A percentile compares a stretch with the other conserved stretches of the same genome.
Evolutionary conservation across 2,113 vertebrate genomes (phyloP).

Genomic region (Euleptes europaea): DNA sequence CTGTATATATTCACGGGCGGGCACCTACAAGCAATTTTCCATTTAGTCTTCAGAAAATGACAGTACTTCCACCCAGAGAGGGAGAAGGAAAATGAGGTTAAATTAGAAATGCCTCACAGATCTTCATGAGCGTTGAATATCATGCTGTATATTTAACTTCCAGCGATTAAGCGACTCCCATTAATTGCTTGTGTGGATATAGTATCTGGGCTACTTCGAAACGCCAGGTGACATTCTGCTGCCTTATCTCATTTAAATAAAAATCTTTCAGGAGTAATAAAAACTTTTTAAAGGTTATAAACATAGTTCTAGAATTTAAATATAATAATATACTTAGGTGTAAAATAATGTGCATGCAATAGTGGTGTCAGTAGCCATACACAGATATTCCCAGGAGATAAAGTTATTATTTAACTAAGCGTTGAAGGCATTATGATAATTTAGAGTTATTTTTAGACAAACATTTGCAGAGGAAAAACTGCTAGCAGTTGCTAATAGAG

Average conservation of each 20-base stretch:
- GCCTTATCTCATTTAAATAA: background rate
- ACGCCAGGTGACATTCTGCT: background rate
- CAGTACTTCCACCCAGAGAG: background rate
- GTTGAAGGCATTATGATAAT: constrained; percentile 34
- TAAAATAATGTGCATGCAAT: constrained; percentile 9
- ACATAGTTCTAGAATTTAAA: background rate
- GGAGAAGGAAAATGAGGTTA: background rate
- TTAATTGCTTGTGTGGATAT: accelerated
- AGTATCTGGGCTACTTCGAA: constrained; percentile 1
- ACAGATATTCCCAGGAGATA: constrained; percentile 55
- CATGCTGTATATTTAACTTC: background rate
- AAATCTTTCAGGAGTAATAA: background rate
- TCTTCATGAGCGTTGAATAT: background rate
- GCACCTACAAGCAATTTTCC: background rate
- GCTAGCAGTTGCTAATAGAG: background rate
- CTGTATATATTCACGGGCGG: background rate
- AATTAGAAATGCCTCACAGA: constrained; percentile 34
- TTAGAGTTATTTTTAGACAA: constrained; percentile 58
- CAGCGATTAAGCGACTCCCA: background rate
- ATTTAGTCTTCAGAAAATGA: background rate
- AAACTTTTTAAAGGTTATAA: background rate
- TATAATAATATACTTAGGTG: background rate
- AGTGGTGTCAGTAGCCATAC: constrained; percentile 20
- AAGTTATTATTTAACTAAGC: constrained; percentile 48
- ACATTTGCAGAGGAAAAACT: background rate